Percentiles rank a stretch among this genome's conserved stretches.
Evolutionary conservation across 2,113 vertebrate genomes (phyloP).

Genomic region (Budorcas taxicolor): DNA sequence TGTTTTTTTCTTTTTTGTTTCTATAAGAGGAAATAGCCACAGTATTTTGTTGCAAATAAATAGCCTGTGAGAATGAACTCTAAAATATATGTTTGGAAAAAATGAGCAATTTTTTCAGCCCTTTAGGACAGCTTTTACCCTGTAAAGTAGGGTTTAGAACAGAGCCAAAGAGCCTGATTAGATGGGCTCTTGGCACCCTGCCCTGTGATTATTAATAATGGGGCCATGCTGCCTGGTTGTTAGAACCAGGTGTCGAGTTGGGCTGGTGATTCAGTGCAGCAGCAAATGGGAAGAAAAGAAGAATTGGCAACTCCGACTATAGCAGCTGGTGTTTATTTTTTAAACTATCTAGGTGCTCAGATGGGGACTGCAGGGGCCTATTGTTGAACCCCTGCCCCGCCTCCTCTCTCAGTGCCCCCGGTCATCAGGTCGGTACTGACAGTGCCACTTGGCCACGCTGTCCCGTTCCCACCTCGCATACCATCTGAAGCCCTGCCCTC

Average conservation of each 20-base stretch:
- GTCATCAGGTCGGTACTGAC: background rate
- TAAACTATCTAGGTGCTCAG: background rate
- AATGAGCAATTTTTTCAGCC: background rate
- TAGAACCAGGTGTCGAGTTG: slow-evolving; percentile 21
- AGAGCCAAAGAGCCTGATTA: background rate
- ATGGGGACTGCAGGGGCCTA: background rate
- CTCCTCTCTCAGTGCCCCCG: background rate
- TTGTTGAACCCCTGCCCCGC: background rate
- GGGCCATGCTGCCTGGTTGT: background rate
- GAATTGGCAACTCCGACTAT: background rate
- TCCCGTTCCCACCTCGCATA: background rate
- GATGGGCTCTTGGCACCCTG: background rate
- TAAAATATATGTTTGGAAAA: background rate
- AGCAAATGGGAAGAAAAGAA: background rate
- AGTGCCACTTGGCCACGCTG: background rate
- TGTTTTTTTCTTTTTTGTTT: background rate
- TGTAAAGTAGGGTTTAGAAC: background rate
- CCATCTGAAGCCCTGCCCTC: background rate
- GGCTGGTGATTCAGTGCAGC: background rate
- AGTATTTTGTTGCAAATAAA: slow-evolving; percentile 10
- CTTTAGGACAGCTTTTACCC: background rate
- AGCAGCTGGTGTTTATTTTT: slow-evolving; percentile 45
- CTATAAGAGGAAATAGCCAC: background rate
- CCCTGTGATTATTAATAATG: background rate
- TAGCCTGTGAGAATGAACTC: background rate